Conservation (phyloP, 2,797 vertebrate genomes). For the Danio choprae region DNA sequence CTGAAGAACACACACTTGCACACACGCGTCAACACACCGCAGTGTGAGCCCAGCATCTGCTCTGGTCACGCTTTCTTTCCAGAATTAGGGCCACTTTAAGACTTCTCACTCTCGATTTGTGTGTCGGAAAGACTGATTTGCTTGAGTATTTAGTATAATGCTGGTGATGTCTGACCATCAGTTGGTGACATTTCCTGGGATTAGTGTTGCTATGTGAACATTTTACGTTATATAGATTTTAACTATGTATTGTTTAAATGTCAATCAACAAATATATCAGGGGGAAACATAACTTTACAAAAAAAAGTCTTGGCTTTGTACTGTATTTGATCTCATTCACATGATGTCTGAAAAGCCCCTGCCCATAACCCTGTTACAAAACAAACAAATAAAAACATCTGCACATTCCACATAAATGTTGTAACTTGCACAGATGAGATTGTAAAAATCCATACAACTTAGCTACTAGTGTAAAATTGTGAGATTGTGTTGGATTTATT, state of each 20-base stretch:
- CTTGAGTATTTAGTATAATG: conserved; percentile 25
- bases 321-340: too few species aligned
- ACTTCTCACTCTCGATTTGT: conserved; percentile 37
- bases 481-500: too few species aligned
- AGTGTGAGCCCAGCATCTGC: conserved; percentile 84
- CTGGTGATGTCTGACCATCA: conserved; percentile 18
- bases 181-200: conserved; percentile 7
- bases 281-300: too few species aligned
- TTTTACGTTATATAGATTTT: not conserved
- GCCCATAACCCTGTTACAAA: too few species aligned
- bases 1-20: conserved; percentile 63
- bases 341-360: too few species aligned
- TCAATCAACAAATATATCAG: too few species aligned
- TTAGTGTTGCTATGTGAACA: not conserved
- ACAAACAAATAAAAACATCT: too few species aligned
- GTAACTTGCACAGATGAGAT: too few species aligned
- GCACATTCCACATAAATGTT: too few species aligned
- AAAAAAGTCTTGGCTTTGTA: too few species aligned
- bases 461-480: too few species aligned
- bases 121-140: conserved; percentile 31
- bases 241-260: not conserved
- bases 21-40: conserved; percentile 43
- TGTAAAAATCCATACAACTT: too few species aligned
- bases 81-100: conserved; percentile 84
- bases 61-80: conserved; percentile 84